Evolutionary conservation across 2,888 invertebrate species (phyloP), one percentile per base, ranked within the genome.

Genomic region (Scaptodrosophila latifasciaeformis): DNA sequence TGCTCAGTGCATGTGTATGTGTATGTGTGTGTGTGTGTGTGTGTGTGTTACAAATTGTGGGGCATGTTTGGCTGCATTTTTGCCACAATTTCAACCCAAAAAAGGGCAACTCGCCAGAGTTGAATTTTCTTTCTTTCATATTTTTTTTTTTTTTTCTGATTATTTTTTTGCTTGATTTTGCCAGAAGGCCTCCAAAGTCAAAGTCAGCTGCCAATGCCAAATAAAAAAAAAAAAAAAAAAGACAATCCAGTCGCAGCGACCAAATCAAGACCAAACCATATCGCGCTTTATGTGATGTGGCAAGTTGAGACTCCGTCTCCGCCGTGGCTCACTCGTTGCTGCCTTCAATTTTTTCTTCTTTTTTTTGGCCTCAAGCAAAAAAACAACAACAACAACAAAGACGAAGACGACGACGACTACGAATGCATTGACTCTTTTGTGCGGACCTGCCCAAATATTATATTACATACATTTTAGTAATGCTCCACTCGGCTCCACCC

Each of bases 301-400:
- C n/a, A n/a, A n/a, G n/a, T n/a, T n/a, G n/a, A n/a, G n/a, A n/a
- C n/a, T n/a, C n/a, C n/a, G n/a, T n/a, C n/a, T n/a, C n/a, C 46
- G 24, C 27, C 34, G 46, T 34, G 12, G n/a, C 21, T 27, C 12
- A 10, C 18, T n/a, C 50, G 59, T n/a, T 53, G 63, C 54, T 46
- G 59, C 64, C 60, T 74, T 59, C 42, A 59, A 50, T 59, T 59
- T n/a, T n/a, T n/a, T n/a, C n/a, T n/a, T n/a, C n/a, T n/a, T n/a
- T n/a, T n/a, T n/a, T n/a, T 52, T 44, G 50, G 56, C 74, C 70
- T 57, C 49, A 27, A 49, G 67, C 74, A 46, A 51, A 51, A 49
- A 53, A 54, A 51, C 27, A 47, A 35, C 27, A 27, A 27, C 27
- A 27, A 27, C 27, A 27, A 27, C 27, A 27, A 27, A 5, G 9